These are phyloP conservation scores for Ciconia maguari DNA, from an alignment of 2,113 vertebrate species.

Conservation along the genomic window DNA sequence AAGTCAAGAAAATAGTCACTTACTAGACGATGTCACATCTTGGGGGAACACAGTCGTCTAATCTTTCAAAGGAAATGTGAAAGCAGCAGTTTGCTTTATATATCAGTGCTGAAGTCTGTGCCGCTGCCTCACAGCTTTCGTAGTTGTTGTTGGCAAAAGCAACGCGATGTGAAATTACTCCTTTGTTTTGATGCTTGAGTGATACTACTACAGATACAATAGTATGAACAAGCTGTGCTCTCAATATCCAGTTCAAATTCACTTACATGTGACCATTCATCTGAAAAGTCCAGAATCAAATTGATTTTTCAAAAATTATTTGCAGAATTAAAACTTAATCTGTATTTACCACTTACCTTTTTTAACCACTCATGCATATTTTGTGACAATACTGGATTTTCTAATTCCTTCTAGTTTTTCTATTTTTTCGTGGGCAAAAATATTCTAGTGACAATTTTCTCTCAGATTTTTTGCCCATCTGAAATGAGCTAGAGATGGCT, in stretches of 20 bases:
- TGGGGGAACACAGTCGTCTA: neutral
- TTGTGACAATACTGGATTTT: neutral
- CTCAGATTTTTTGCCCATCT: neutral
- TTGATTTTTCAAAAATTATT: neutral
- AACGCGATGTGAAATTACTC: neutral
- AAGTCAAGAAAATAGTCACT: neutral
- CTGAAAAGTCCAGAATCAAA: neutral
- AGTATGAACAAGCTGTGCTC: neutral
- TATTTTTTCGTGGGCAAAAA: neutral
- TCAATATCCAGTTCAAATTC: neutral
- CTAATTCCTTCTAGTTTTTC: neutral
- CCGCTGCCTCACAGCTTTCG: neutral
- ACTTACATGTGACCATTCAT: neutral
- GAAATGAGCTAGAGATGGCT: neutral
- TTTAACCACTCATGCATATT: neutral
- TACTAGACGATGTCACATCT: neutral
- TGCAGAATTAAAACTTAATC: neutral
- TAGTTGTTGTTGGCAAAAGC: neutral
- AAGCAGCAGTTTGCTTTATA: neutral
- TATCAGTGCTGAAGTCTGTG: neutral
- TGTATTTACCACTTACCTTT: neutral
- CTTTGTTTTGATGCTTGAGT: neutral
- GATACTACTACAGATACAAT: neutral
- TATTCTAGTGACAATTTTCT: neutral
- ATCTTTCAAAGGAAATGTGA: neutral